phyloP scores from a whole-genome alignment of 2,888 invertebrate species.

The Dynastes hyllus region DNA sequence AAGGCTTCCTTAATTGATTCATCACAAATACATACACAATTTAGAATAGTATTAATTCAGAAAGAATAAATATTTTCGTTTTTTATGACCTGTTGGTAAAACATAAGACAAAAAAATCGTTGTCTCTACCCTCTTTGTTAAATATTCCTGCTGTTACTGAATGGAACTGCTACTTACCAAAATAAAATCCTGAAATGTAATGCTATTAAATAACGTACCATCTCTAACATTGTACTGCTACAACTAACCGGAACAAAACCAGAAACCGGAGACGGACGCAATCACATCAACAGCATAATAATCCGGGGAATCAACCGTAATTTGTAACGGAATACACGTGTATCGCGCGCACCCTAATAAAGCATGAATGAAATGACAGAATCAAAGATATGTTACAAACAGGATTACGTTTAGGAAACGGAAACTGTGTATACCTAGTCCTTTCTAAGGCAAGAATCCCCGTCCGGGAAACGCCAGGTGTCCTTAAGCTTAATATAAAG shows the following conservation, averaged over 20 bases:
- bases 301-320: slow-evolving; percentile 37
- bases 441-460: slow-evolving; percentile 43
- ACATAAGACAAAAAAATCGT: too few relatives aligned
- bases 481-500: slow-evolving; percentile 55
- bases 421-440: slow-evolving; percentile 50
- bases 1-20: too few relatives aligned
- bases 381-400: slow-evolving; percentile 54
- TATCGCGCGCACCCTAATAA: slow-evolving; percentile 36
- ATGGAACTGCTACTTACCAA: background rate
- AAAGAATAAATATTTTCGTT: too few relatives aligned
- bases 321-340: slow-evolving; percentile 35
- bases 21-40: too few relatives aligned
- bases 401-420: slow-evolving; percentile 54
- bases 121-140: too few relatives aligned
- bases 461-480: slow-evolving; percentile 57
- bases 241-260: slow-evolving; percentile 32
- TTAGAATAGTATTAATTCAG: too few relatives aligned
- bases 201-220: too few relatives aligned
- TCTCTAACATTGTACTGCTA: background rate
- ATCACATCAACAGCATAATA: slow-evolving; percentile 36
- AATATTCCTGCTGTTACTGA: too few relatives aligned
- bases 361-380: slow-evolving; percentile 45
- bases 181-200: background rate
- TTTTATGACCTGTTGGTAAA: too few relatives aligned
- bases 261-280: slow-evolving; percentile 35